A percentile compares a stretch with the other conserved stretches of the same genome.
These are phyloP conservation scores for Scaeva pyrastri DNA, from an alignment of 2,888 invertebrate genomes.

Conservation along the genomic window DNA sequence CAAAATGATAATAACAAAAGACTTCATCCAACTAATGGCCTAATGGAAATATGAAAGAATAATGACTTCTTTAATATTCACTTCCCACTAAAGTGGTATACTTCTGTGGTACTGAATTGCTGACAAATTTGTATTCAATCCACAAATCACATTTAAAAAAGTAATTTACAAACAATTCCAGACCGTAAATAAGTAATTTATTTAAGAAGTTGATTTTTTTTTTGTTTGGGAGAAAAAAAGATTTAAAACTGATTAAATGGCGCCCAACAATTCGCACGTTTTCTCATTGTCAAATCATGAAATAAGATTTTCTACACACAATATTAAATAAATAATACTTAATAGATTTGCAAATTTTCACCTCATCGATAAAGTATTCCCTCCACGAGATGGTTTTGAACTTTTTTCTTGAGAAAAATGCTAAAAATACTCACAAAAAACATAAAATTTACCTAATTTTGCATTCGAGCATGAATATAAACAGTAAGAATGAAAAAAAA, in stretches of 20 bases:
- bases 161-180: no score
- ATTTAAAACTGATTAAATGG: conserved; percentile 2
- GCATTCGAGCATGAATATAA: conserved; percentile 9
- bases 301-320: conserved; percentile 3
- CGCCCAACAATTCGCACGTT: conserved; percentile 10
- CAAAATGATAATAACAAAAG: no score
- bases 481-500: background rate
- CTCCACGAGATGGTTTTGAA: conserved; percentile 26
- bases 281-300: background rate
- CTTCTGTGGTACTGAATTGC: no score
- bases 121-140: no score
- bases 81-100: no score
- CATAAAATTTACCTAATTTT: conserved; percentile 19
- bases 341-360: conserved; percentile 43
- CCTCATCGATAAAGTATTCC: conserved; percentile 53
- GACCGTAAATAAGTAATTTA: no score
- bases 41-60: no score
- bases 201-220: no score
- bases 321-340: background rate
- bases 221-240: background rate
- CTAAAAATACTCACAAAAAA: conserved; percentile 48
- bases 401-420: conserved; percentile 42
- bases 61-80: no score
- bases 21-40: no score
- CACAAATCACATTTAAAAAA: no score